A percentile compares a stretch with the other conserved stretches of the same genome.
Evolutionary conservation across 2,113 vertebrate species (phyloP).

Genomic region (Thryonomys swinderianus): DNA sequence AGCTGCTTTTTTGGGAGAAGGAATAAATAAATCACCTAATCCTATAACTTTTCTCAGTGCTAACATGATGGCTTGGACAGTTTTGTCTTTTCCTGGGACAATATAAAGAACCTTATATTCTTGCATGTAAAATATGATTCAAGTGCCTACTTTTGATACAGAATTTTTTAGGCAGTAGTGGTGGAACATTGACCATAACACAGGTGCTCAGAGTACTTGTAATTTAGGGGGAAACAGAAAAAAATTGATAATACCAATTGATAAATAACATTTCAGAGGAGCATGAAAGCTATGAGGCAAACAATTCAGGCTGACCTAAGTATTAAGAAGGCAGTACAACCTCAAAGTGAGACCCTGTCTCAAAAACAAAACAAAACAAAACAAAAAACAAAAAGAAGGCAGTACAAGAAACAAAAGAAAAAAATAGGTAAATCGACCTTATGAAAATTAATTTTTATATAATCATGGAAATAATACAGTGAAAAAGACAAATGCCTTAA

Average conservation of each 20-base stretch:
- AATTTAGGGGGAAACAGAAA: background rate
- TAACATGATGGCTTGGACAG: fast-evolving
- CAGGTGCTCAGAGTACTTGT: background rate
- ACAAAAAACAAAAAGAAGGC: no score
- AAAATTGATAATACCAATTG: background rate
- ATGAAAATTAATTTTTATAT: slow-evolving; percentile 27
- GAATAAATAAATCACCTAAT: background rate
- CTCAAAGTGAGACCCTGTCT: no score
- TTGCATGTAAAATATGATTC: slow-evolving; percentile 3
- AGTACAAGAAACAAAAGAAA: background rate
- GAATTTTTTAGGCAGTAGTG: background rate
- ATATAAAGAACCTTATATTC: background rate
- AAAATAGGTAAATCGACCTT: background rate
- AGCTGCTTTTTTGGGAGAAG: no score
- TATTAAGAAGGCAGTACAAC: background rate
- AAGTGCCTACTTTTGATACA: background rate
- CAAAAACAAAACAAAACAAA: no score
- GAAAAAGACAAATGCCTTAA: background rate
- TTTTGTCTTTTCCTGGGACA: background rate
- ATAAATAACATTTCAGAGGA: slow-evolving; percentile 43
- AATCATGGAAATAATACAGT: background rate
- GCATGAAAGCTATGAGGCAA: background rate
- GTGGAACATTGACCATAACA: background rate
- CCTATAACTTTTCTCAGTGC: background rate
- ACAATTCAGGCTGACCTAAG: background rate